Conservation (phyloP, 2,113 vertebrate species). For the Rafetus swinhoei region DNA sequence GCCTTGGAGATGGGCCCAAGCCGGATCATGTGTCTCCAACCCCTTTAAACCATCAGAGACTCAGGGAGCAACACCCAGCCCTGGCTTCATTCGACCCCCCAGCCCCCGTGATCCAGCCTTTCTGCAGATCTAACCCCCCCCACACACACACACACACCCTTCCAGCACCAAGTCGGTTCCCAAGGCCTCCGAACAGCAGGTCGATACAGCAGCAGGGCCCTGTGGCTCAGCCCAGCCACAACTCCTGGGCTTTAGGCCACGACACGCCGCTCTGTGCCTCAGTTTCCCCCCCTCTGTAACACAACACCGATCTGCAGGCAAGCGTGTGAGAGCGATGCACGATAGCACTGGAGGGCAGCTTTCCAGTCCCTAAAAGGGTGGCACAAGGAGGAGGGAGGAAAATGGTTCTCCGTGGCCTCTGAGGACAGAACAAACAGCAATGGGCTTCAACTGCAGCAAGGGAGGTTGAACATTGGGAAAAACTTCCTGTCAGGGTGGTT, state of each 20-base stretch:
- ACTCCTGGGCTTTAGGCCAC: neutral
- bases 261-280: neutral
- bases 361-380: too few species aligned
- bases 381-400: too few species aligned
- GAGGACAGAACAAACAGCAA: too few species aligned
- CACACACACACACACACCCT: too few species aligned
- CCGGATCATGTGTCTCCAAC: neutral
- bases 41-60: too few species aligned
- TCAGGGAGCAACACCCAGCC: too few species aligned
- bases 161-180: neutral
- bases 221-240: neutral
- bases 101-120: too few species aligned
- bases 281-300: neutral
- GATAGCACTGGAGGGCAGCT: neutral
- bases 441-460: too few species aligned
- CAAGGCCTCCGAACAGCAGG: neutral
- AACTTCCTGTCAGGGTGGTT: too few species aligned
- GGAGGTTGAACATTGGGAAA: too few species aligned
- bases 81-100: too few species aligned
- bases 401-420: too few species aligned
- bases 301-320: neutral
- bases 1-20: neutral
- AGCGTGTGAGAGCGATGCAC: neutral
- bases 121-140: neutral
- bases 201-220: neutral